Percentiles rank a stretch among this genome's conserved stretches.
Conservation (phyloP, 2,888 invertebrate genomes). For the Xylophagus ater region DNA sequence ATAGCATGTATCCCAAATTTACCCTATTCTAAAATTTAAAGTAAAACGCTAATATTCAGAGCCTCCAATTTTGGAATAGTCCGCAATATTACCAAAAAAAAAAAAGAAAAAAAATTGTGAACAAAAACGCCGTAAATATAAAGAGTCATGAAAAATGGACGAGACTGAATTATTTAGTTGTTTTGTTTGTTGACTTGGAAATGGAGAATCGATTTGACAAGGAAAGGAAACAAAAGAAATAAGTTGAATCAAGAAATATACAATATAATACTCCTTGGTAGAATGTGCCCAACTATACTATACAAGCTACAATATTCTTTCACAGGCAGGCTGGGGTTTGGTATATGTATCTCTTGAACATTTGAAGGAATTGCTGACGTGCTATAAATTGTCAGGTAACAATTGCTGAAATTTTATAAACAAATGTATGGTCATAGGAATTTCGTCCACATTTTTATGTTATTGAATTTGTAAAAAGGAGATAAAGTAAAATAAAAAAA, state of each 20-base stretch:
- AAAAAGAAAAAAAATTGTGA: no score
- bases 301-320: no score
- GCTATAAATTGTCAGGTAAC: conserved; percentile 17
- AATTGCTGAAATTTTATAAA: conserved; percentile 16
- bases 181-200: conserved; percentile 17
- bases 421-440: conserved; percentile 6
- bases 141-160: conserved; percentile 17
- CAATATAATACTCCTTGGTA: conserved; percentile 6
- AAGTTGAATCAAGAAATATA: conserved; percentile 2
- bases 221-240: conserved; percentile 7
- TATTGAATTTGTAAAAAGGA: no score
- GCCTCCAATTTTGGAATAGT: no score
- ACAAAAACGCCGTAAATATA: conserved; percentile 15
- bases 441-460: conserved; percentile 2
- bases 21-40: no score
- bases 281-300: no score
- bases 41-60: no score
- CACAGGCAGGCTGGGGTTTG: no score
- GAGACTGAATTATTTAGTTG: conserved; percentile 15
- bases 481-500: no score
- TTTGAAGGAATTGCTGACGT: conserved; percentile 16
- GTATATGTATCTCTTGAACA: no score
- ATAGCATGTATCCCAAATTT: no score
- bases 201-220: conserved; percentile 8
- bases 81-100: no score